These are phyloP conservation scores for Sphaerophoria taeniata DNA, from an alignment of 2,888 invertebrate genomes.

Conservation along the genomic window DNA sequence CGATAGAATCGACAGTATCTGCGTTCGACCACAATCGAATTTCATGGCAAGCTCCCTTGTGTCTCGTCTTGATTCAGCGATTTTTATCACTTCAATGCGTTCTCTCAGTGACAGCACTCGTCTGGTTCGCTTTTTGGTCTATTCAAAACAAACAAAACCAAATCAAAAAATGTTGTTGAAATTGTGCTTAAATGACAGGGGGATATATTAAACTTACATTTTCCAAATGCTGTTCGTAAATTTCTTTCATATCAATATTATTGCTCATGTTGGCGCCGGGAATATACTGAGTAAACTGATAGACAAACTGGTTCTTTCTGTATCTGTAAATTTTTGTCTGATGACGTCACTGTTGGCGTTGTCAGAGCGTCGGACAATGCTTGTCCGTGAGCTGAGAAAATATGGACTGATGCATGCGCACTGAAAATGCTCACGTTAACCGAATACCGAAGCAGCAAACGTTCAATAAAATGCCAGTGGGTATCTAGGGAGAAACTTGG, in stretches of 20 bases:
- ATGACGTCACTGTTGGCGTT: slow-evolving; percentile 35
- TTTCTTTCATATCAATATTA: not conserved
- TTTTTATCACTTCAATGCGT: slow-evolving; percentile 57
- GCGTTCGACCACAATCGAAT: slow-evolving; percentile 64
- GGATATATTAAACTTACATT: slow-evolving; percentile 33
- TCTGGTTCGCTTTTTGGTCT: slow-evolving; percentile 40
- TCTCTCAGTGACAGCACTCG: slow-evolving; percentile 64
- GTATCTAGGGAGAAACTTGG: slow-evolving; percentile 47
- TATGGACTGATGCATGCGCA: slow-evolving; percentile 59
- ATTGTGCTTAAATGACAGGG: not conserved
- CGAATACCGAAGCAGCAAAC: not conserved
- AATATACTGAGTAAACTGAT: slow-evolving; percentile 54
- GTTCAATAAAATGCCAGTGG: not conserved
- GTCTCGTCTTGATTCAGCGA: slow-evolving; percentile 52
- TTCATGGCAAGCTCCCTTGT: slow-evolving; percentile 42
- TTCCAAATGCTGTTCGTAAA: slow-evolving; percentile 17
- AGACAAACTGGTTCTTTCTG: slow-evolving; percentile 34
- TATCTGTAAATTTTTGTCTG: slow-evolving; percentile 26
- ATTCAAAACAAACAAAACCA: not conserved
- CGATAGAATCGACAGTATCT: slow-evolving; percentile 63
- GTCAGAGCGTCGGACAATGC: slow-evolving; percentile 64
- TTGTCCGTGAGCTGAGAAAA: slow-evolving; percentile 61
- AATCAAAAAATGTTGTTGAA: not conserved
- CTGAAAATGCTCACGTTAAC: not conserved
- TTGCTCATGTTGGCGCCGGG: slow-evolving; percentile 33